phyloP scores from a whole-genome alignment of 2,888 invertebrate species.

The Pseudococcus viburni region DNA sequence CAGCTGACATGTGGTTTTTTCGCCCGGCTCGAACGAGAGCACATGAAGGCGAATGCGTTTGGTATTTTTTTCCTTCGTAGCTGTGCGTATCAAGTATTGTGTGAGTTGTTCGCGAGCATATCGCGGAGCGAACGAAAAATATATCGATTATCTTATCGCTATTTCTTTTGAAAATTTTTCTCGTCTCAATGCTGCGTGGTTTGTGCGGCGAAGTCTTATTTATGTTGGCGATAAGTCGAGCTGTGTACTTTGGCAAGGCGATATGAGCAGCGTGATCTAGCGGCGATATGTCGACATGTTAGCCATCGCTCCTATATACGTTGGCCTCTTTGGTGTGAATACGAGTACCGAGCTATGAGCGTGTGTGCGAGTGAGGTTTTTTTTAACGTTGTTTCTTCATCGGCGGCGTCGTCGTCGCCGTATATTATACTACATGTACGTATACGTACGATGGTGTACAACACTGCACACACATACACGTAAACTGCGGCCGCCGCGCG shows the following conservation, averaged over 20 bases:
- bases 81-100: not conserved
- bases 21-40: not conserved
- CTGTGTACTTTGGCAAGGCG: slow-evolving; percentile 53
- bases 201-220: not conserved
- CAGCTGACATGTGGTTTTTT: slow-evolving; percentile 34
- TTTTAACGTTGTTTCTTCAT: not conserved
- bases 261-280: slow-evolving; percentile 51
- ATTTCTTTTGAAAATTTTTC: slow-evolving; percentile 18
- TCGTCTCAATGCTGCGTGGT: not conserved
- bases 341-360: not conserved
- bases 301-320: slow-evolving; percentile 8
- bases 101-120: not conserved
- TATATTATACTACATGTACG: not conserved
- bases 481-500: slow-evolving; percentile 12
- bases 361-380: not conserved
- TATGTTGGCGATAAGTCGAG: slow-evolving; percentile 41
- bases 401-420: not conserved
- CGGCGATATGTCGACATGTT: slow-evolving; percentile 39
- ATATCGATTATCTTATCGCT: slow-evolving; percentile 52
- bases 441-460: not conserved
- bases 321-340: slow-evolving; percentile 41
- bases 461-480: not conserved
- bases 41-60: not conserved
- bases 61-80: not conserved
- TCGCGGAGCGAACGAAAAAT: not conserved